Conservation (phyloP, 2,113 vertebrate genomes). For the Bubo blakistoni region DNA sequence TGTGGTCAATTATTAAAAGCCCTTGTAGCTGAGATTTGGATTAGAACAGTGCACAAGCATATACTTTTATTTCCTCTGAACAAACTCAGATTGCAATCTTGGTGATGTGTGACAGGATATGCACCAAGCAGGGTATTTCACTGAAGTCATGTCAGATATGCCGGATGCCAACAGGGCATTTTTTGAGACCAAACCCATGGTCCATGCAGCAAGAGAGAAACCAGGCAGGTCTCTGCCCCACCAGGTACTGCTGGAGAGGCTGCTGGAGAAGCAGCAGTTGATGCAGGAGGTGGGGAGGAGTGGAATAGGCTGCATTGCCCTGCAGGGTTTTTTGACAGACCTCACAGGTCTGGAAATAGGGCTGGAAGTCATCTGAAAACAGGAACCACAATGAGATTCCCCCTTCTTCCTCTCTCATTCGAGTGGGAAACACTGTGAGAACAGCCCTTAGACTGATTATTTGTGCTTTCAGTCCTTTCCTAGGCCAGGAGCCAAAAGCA, state of each 20-base stretch:
- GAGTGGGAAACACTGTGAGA: neutral
- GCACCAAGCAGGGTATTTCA: neutral
- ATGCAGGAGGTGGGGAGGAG: neutral
- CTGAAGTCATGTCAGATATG: neutral
- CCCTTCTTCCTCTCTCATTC: neutral
- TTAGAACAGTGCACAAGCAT: neutral
- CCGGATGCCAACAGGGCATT: neutral
- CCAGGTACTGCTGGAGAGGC: neutral
- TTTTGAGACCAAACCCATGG: rapidly evolving
- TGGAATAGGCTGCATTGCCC: neutral
- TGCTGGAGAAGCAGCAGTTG: neutral
- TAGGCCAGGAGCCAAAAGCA: constrained; percentile 24
- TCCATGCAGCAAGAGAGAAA: rapidly evolving
- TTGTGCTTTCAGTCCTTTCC: constrained; percentile 20
- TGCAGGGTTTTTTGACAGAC: neutral
- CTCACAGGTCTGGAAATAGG: neutral
- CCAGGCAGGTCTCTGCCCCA: neutral
- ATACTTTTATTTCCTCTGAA: neutral
- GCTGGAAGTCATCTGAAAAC: neutral
- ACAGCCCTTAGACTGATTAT: neutral
- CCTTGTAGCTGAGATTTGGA: neutral
- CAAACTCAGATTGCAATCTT: neutral
- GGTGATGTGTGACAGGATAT: neutral
- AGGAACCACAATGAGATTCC: neutral
- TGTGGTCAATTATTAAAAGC: neutral